These are phyloP conservation scores for Ibycter americanus DNA, from an alignment of 2,797 vertebrate genomes.

Conservation along the genomic window DNA sequence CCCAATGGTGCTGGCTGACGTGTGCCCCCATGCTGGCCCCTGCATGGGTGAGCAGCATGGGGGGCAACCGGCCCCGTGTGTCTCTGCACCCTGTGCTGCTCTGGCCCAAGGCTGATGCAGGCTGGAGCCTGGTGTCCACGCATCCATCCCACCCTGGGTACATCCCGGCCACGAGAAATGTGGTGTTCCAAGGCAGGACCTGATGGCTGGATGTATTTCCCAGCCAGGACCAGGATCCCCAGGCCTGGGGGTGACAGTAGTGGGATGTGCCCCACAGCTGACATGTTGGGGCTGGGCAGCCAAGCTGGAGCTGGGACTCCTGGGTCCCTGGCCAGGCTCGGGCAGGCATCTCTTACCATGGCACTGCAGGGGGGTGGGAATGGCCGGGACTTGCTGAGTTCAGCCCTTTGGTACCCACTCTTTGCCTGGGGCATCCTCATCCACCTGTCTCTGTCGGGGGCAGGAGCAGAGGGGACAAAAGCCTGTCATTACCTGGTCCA, in stretches of 20 bases:
- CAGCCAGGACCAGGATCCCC: background rate
- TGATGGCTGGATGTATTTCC: background rate
- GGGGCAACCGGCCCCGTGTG: accelerated
- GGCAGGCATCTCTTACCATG: background rate
- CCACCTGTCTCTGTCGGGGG: background rate
- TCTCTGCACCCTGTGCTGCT: background rate
- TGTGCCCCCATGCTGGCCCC: background rate
- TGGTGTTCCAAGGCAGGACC: background rate
- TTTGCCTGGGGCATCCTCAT: background rate
- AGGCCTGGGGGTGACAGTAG: background rate
- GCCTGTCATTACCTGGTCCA: constrained; percentile 23
- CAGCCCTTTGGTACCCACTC: background rate
- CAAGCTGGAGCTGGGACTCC: background rate
- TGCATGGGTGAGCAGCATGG: accelerated
- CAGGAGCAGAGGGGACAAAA: background rate
- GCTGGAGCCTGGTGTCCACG: background rate
- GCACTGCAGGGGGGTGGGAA: background rate
- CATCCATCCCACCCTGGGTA: background rate
- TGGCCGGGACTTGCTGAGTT: background rate
- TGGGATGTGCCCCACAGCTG: background rate
- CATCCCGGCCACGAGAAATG: background rate
- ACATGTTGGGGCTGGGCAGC: background rate
- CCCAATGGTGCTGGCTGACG: background rate
- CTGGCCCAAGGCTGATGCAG: background rate
- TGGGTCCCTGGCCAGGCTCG: background rate